These are phyloP conservation scores for Rhingia rostrata DNA, from an alignment of 2,888 invertebrate genomes.

Conservation along the genomic window DNA sequence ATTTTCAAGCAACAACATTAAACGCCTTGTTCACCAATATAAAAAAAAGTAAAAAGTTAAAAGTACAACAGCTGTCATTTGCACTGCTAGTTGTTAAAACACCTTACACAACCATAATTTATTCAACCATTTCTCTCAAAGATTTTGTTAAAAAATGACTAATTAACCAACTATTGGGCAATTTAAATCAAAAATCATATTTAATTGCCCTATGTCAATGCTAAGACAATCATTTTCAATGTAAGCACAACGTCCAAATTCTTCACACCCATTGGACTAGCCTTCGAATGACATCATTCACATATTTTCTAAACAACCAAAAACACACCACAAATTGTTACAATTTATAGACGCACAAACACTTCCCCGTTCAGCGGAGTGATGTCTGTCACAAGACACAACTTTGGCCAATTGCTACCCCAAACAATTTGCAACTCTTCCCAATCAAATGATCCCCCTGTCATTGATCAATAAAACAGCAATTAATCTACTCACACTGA, in stretches of 20 bases:
- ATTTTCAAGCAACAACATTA: too few species aligned
- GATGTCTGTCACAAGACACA: constrained; percentile 19
- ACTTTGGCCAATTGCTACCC: neutral
- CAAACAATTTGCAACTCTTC: constrained; percentile 32
- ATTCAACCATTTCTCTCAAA: neutral
- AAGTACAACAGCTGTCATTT: too few species aligned
- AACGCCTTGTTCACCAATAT: too few species aligned
- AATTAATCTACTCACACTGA: constrained; percentile 64
- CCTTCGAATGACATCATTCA: constrained; percentile 50
- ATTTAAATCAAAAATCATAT: neutral
- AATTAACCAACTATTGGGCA: neutral
- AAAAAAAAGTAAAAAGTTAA: too few species aligned
- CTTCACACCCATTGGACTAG: constrained; percentile 26
- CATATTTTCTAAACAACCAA: neutral
- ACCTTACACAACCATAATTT: too few species aligned
- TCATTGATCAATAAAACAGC: constrained; percentile 67
- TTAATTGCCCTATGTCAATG: constrained; percentile 31
- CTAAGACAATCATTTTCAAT: constrained; percentile 24
- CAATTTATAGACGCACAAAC: constrained; percentile 17
- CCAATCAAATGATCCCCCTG: constrained; percentile 60
- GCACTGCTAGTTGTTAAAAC: too few species aligned
- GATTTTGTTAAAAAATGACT: neutral
- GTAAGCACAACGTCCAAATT: constrained; percentile 35
- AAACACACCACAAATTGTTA: constrained; percentile 45
- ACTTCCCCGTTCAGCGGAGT: constrained; percentile 54